Percentiles rank a stretch among this genome's conserved stretches.
Conservation (phyloP, 2,797 vertebrate genomes). For the Xiphophorus birchmanni region DNA sequence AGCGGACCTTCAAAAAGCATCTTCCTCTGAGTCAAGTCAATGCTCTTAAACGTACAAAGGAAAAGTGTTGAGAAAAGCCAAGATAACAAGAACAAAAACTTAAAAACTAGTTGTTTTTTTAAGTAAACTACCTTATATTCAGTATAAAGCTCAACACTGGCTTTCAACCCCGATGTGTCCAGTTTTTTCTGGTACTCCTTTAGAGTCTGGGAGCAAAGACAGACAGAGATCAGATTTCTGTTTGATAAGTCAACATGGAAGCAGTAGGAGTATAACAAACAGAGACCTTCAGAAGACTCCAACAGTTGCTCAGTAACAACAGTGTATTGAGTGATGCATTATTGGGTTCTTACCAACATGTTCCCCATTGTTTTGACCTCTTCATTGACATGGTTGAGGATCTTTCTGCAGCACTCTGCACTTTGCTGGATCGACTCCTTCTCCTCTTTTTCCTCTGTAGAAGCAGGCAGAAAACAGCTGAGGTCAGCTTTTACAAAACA, state of each 20-base stretch:
- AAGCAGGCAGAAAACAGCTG: slow-evolving; percentile 32
- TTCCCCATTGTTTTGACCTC: slow-evolving; percentile 91
- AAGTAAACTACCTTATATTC: slow-evolving; percentile 86
- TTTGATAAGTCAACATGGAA: slow-evolving; percentile 26
- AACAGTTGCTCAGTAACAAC: slow-evolving; percentile 42
- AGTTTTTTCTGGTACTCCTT: slow-evolving; percentile 91
- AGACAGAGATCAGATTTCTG: slow-evolving; percentile 32
- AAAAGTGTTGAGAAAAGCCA: background rate
- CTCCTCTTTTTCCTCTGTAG: slow-evolving; percentile 80
- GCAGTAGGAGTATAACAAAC: slow-evolving; percentile 30
- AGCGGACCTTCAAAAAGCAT: slow-evolving; percentile 88
- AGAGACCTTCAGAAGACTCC: slow-evolving; percentile 42
- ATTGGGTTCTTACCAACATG: slow-evolving; percentile 84
- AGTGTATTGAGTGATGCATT: slow-evolving; percentile 27
- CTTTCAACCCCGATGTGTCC: slow-evolving; percentile 88
- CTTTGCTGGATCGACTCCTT: slow-evolving; percentile 83
- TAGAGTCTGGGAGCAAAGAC: slow-evolving; percentile 77
- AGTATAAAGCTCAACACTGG: slow-evolving; percentile 86
- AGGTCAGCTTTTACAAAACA: slow-evolving; percentile 44
- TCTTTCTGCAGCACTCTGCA: slow-evolving; percentile 89
- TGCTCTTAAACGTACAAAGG: slow-evolving; percentile 71
- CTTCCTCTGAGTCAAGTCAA: slow-evolving; percentile 86
- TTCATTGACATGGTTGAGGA: slow-evolving; percentile 93
- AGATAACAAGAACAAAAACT: background rate
- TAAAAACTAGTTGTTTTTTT: background rate